Conservation (phyloP, 2,113 vertebrate species). For the Pangasianodon gigas region DNA sequence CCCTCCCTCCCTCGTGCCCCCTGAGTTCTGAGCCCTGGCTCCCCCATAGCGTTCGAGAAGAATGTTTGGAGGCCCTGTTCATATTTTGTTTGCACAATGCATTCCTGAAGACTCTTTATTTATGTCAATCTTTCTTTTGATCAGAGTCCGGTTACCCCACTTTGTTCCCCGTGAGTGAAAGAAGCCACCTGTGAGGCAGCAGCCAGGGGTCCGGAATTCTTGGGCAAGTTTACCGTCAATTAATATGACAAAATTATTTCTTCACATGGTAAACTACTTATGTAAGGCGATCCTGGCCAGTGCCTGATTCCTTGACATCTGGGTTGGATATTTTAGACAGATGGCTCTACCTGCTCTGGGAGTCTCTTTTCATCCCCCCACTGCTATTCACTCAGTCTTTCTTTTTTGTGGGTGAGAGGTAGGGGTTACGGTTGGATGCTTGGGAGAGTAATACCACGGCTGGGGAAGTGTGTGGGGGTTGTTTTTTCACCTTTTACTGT, state of each 20-base stretch:
- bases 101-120: constrained; percentile 83
- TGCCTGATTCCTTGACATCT: constrained; percentile 76
- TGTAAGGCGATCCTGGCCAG: constrained; percentile 80
- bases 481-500: constrained; percentile 47
- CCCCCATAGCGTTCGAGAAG: constrained; percentile 62
- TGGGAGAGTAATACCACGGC: constrained; percentile 54
- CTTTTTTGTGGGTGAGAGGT: constrained; percentile 53
- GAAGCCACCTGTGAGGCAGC: constrained; percentile 87
- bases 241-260: constrained; percentile 91
- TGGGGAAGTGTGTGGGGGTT: constrained; percentile 31
- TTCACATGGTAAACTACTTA: constrained; percentile 89
- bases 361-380: constrained; percentile 45
- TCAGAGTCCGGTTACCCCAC: constrained; percentile 75
- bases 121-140: constrained; percentile 79
- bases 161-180: constrained; percentile 82
- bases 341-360: constrained; percentile 78
- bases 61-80: constrained; percentile 79
- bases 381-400: constrained; percentile 35
- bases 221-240: constrained; percentile 90
- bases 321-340: constrained; percentile 77
- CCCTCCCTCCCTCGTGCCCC: constrained; percentile 33
- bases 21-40: constrained; percentile 48
- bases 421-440: constrained; percentile 54
- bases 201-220: constrained; percentile 76
- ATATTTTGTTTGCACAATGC: constrained; percentile 82